Evolutionary conservation across 2,888 invertebrate species (phyloP).

Genomic region (Polylopha cassiicola): DNA sequence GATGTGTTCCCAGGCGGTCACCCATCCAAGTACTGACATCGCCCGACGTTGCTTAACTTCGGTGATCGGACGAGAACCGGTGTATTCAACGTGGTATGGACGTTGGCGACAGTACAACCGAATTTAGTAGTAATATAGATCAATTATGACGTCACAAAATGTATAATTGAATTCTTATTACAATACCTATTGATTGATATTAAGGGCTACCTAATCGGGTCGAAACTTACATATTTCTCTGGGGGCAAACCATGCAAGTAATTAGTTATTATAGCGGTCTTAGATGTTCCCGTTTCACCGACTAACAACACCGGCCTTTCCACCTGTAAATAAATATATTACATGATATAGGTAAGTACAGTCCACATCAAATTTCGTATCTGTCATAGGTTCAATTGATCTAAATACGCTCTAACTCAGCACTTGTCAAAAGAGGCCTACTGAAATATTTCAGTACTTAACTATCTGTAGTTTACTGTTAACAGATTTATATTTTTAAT

Average conservation of each 20-base stretch:
- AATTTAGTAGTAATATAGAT: neutral
- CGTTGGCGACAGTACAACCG: slow-evolving; percentile 21
- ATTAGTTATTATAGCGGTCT: slow-evolving; percentile 91
- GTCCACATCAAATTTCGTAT: no score
- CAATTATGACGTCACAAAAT: no score
- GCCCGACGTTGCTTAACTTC: slow-evolving; percentile 35
- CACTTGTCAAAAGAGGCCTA: no score
- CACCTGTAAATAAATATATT: slow-evolving; percentile 78
- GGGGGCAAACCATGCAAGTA: slow-evolving; percentile 84
- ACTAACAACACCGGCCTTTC: slow-evolving; percentile 89
- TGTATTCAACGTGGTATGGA: slow-evolving; percentile 31
- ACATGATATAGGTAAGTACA: neutral
- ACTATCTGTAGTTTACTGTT: no score
- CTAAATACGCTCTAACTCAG: no score
- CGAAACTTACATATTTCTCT: slow-evolving; percentile 81
- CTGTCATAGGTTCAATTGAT: no score
- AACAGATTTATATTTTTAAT: no score
- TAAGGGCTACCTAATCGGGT: no score
- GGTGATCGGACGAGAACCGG: slow-evolving; percentile 36
- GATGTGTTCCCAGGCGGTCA: slow-evolving; percentile 33
- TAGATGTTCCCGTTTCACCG: slow-evolving; percentile 95
- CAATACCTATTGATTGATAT: neutral
- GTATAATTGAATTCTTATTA: no score
- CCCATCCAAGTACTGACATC: slow-evolving; percentile 33
- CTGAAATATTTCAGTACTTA: no score